These are phyloP conservation scores for Archaeoteleia sp. DNA, from an alignment of 2,888 invertebrate species.

Conservation along the genomic window DNA sequence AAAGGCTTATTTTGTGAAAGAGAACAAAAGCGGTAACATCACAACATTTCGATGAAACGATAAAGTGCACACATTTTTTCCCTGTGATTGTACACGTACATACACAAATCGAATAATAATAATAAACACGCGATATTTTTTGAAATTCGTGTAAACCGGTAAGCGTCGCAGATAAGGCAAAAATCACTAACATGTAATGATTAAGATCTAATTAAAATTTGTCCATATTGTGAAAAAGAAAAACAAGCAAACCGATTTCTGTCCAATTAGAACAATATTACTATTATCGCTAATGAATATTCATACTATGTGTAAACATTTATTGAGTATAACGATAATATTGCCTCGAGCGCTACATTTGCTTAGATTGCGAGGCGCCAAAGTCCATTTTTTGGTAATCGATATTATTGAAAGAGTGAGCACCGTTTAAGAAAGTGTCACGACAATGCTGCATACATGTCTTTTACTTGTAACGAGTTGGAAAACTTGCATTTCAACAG, in stretches of 20 bases:
- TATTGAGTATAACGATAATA: constrained; percentile 67
- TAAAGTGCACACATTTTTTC: constrained; percentile 20
- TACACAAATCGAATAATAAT: constrained; percentile 42
- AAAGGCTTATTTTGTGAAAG: constrained; percentile 2
- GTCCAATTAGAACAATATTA: constrained; percentile 73
- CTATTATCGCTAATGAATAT: constrained; percentile 66
- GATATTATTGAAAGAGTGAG: constrained; percentile 16
- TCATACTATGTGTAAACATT: constrained; percentile 69
- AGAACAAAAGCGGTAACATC: no score
- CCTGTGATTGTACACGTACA: constrained; percentile 37
- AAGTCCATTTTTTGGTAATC: constrained; percentile 47
- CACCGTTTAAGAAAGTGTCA: no score
- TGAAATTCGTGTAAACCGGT: constrained; percentile 48
- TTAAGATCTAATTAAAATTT: constrained; percentile 59
- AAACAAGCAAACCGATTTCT: constrained; percentile 65
- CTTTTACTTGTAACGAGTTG: constrained; percentile 3
- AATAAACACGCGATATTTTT: constrained; percentile 48
- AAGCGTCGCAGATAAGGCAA: constrained; percentile 40
- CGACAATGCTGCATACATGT: constrained; percentile 9
- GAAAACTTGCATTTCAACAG: neutral
- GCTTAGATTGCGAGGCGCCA: constrained; percentile 47
- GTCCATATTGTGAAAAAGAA: constrained; percentile 58
- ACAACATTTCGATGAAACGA: constrained; percentile 22
- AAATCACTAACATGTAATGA: constrained; percentile 53
- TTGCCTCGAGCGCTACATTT: constrained; percentile 61